Conservation (phyloP, 1,140 invertebrate genomes). For the Oryctes rhinoceros region DNA sequence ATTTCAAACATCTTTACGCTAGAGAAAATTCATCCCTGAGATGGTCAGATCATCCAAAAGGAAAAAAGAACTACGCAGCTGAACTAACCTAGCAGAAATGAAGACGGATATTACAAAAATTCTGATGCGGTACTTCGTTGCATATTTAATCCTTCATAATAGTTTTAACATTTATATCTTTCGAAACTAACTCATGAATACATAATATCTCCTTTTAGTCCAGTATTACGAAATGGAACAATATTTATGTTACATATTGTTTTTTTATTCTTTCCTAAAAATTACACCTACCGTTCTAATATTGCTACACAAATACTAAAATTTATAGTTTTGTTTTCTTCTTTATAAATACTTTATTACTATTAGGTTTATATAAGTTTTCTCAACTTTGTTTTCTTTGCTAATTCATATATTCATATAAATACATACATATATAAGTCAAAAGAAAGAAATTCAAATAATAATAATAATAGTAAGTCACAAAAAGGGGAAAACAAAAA, state of each 20-base stretch:
- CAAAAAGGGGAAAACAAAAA: slow-evolving; percentile 28
- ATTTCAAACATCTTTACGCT: slow-evolving; percentile 16
- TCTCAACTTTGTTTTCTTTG: slow-evolving; percentile 32
- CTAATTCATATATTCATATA: slow-evolving; percentile 36
- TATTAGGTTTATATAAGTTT: slow-evolving; percentile 5
- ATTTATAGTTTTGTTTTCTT: slow-evolving; percentile 39
- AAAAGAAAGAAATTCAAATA: slow-evolving; percentile 39
- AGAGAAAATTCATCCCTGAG: slow-evolving; percentile 51
- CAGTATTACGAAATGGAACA: slow-evolving; percentile 43
- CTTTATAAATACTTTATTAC: slow-evolving; percentile 36
- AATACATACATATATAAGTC: slow-evolving; percentile 30
- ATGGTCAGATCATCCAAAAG: slow-evolving; percentile 48
- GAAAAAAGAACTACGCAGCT: neutral
- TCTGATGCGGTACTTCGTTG: slow-evolving; percentile 31
- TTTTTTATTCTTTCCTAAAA: slow-evolving; percentile 7
- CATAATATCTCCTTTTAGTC: slow-evolving; percentile 25
- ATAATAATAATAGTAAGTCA: slow-evolving; percentile 36
- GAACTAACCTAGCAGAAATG: neutral
- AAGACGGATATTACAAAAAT: slow-evolving; percentile 42
- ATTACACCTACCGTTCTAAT: slow-evolving; percentile 49
- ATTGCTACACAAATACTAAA: slow-evolving; percentile 49
- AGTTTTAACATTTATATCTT: neutral
- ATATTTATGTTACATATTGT: slow-evolving; percentile 47
- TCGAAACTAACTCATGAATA: neutral
- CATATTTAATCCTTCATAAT: neutral